These are phyloP conservation scores for Diprion similis DNA, from an alignment of 1,140 invertebrate genomes.

Conservation along the genomic window DNA sequence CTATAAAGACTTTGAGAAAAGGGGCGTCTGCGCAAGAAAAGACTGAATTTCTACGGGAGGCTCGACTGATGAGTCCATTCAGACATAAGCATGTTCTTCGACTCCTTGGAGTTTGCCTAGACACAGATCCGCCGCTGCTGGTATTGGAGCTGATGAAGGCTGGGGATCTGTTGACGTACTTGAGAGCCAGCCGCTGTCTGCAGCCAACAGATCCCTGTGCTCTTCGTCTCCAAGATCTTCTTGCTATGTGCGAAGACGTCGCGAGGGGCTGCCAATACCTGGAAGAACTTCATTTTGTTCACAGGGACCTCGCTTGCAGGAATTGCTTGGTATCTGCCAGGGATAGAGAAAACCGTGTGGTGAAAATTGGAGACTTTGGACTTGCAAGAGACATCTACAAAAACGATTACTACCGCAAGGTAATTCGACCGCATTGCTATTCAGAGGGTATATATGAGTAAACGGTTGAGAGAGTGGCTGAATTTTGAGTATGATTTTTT, in stretches of 20 bases:
- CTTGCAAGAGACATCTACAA: constrained; percentile 94
- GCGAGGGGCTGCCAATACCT: constrained; percentile 91
- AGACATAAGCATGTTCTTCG: constrained; percentile 94
- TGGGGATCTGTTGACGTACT: constrained; percentile 91
- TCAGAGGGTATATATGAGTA: constrained; percentile 16
- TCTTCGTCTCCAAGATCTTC: constrained; percentile 81
- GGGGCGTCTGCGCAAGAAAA: constrained; percentile 92
- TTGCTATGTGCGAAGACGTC: constrained; percentile 94
- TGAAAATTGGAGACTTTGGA: constrained; percentile 98
- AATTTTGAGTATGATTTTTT: neutral
- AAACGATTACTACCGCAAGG: constrained; percentile 96
- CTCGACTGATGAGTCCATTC: constrained; percentile 96
- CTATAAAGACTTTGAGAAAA: constrained; percentile 83
- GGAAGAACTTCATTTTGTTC: constrained; percentile 95
- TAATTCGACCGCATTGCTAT: constrained; percentile 70
- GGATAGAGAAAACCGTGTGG: constrained; percentile 74
- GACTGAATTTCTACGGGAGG: constrained; percentile 95
- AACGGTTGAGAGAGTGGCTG: too few relatives aligned
- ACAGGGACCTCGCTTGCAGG: constrained; percentile 92
- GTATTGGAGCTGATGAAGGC: constrained; percentile 98
- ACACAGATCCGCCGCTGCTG: constrained; percentile 91
- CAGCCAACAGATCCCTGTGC: constrained; percentile 58
- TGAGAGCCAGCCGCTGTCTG: constrained; percentile 77
- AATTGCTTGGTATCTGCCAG: constrained; percentile 89
- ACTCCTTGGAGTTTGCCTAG: constrained; percentile 91